Evolutionary conservation across 2,113 vertebrate genomes (phyloP).

Genomic region (Alexandromys fortis): DNA sequence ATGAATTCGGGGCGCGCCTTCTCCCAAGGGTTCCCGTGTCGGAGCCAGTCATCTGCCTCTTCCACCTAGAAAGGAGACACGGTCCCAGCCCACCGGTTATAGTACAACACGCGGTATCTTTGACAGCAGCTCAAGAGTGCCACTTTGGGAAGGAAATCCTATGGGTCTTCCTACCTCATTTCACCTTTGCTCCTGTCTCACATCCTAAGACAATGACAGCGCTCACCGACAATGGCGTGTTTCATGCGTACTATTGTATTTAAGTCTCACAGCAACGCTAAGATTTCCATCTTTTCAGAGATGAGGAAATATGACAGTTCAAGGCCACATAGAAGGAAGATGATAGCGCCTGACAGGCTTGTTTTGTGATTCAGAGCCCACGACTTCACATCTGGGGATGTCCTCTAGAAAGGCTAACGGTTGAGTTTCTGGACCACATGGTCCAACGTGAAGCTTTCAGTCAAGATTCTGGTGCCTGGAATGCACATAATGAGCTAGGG

Average conservation of each 20-base stretch:
- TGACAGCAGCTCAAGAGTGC: not conserved
- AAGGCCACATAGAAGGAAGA: not conserved
- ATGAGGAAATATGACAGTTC: not conserved
- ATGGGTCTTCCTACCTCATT: not conserved
- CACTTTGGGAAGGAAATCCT: not conserved
- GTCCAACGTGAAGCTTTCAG: not conserved
- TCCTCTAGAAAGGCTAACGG: not conserved
- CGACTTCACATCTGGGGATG: not conserved
- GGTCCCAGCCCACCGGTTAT: not conserved
- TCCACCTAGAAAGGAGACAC: conserved; percentile 88
- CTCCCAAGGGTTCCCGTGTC: conserved; percentile 98
- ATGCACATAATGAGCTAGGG: not conserved
- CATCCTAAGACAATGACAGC: not conserved
- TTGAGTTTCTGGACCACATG: not conserved
- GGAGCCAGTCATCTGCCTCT: conserved; percentile 97
- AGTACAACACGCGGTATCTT: not conserved
- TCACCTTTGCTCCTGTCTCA: not conserved
- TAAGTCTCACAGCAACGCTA: not conserved
- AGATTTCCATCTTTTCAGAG: not conserved
- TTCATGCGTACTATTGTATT: not conserved
- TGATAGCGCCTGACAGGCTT: not conserved
- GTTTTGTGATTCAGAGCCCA: not conserved
- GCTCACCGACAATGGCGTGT: not conserved
- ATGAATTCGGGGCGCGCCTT: conserved; percentile 97
- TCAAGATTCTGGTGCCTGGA: not conserved